Evolutionary conservation across 2,888 invertebrate genomes (phyloP), one percentile per base, ranked within the genome.

Genomic region (Mycalesis mineus): DNA sequence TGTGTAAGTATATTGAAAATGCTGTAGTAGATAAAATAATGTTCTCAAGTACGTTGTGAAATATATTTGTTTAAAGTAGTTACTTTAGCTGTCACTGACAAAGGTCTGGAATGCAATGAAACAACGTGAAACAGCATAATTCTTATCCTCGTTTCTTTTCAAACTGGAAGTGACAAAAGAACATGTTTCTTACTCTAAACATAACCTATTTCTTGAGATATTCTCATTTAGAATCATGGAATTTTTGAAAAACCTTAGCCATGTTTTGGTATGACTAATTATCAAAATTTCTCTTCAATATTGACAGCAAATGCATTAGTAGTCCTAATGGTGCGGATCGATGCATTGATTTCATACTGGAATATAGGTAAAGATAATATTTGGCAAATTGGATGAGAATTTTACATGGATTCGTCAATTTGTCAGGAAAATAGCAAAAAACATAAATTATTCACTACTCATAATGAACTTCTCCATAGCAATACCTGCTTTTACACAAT

Each of bases 91-190:
- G 48, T 48, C 36, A 48, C 22, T 36, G 48, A 48, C 48, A 45
- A 45, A 29, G 29, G 48, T 36, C 17, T 15, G 6, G 33, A 5
- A 48, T 48, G 36, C 36, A 48, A 48, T 48, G 48, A 48, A 48
- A 48, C 48, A 36, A 33, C 36, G 4, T 48, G 48, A 48, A 37
- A 48, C 48, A 48, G 48, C 48, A 37, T 17, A 48, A 36, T 48
- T 36, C 48, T 37, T 36, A 17, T 22, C 28, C n/a, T 44, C 13
- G 29, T 45, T 45, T 29, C 9, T 13, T 29, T 31, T 14, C 29
- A 28, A 44, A 8, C 13, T 8, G 11, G 9, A 40, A 42, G 11
- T 42, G 33, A 11, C 33, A 33, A 14, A 14, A 7, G 14, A 14
- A 13, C 4, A 14, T 39, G 39, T 39, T 14, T 14, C 4, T 13